Conservation (phyloP, 2,797 vertebrate species). For the Chelidonichthys spinosus region DNA sequence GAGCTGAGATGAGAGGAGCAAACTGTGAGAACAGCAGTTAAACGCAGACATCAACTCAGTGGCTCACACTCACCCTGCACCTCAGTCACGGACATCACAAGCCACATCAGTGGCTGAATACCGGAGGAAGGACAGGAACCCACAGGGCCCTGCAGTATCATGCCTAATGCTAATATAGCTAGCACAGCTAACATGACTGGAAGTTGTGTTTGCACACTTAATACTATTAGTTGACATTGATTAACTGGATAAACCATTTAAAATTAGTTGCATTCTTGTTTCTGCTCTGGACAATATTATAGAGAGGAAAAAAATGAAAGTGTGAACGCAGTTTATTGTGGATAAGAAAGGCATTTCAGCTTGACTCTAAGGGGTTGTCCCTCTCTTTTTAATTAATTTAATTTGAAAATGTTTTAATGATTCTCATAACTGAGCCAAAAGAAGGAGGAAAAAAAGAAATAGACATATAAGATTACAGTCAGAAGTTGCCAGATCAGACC, state of each 20-base stretch:
- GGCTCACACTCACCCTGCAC: constrained; percentile 38
- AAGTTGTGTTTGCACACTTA: not conserved
- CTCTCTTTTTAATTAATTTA: not conserved
- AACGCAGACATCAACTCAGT: constrained; percentile 31
- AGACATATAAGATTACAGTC: not conserved
- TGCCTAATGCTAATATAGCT: not conserved
- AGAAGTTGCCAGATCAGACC: not conserved
- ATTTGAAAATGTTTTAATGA: not conserved
- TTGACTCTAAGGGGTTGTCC: not conserved
- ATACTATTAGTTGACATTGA: not conserved
- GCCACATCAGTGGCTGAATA: not conserved
- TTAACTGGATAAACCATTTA: not conserved
- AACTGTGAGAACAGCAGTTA: constrained; percentile 38
- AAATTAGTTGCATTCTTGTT: not conserved
- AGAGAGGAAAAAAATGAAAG: not conserved
- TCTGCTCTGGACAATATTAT: not conserved
- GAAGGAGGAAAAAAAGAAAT: no score
- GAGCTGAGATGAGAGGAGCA: constrained; percentile 56
- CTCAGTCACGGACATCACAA: not conserved
- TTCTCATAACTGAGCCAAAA: not conserved
- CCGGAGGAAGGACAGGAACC: not conserved
- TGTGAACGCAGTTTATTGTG: not conserved
- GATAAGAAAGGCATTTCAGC: no score
- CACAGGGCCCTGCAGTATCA: not conserved
- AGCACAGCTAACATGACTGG: no score